Base-by-base conservation (phyloP, 64 coral and sea anemone genomes). In the Stichodactyla mertensii region DNA sequence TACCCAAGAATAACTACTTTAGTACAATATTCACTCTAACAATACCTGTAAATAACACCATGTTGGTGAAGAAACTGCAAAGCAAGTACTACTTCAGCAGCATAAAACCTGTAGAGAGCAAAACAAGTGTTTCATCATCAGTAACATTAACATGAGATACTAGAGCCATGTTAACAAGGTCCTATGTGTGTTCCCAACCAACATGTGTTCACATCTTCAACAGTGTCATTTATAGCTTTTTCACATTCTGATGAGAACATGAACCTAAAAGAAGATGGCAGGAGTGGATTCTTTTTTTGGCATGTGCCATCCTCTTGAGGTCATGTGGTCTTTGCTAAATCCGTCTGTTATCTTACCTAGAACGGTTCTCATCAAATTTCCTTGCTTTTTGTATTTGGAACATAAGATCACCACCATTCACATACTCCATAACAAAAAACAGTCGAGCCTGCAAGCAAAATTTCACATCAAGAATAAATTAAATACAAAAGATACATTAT, bases 381-480 rank as follows among this genome's bases (percentile, higher is more conserved):
- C 97, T 79, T 92, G 93, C 87, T 78, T 93, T 99, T 77, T 93
- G 90, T 86, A 99, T 99, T 86, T 95, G 97, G 67, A 95, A 95
- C 93, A 99, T 99, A 24, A 99, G 78, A 77, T 99, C 97, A 14
- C 97, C 97, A 52, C 97, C 97, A 84, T 95, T 99, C 1, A 99
- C 97, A 71, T 95, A 99, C 18, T 99, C 97, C 97, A 99, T 99
- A n/a, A 95, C 97, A 91, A 99, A 94, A 70, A 92, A 99, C 69
- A 99, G 82, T n/a, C 97, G 84, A 87, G 94, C 97, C 97, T 99
- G 60, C 64, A 80, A 85, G 2, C 14, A 85, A 85, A 10, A 85
- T 15, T 6, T 10, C 80, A 82, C 10, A 81, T 45, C 36, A 45
- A 45, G 1, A 45, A 45, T 45, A 4, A 31, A 31, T 31, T 5